Percentiles rank a stretch among this genome's conserved stretches.
Evolutionary conservation across 2,888 invertebrate species (phyloP).

Genomic region (Teinopalpus imperialis): DNA sequence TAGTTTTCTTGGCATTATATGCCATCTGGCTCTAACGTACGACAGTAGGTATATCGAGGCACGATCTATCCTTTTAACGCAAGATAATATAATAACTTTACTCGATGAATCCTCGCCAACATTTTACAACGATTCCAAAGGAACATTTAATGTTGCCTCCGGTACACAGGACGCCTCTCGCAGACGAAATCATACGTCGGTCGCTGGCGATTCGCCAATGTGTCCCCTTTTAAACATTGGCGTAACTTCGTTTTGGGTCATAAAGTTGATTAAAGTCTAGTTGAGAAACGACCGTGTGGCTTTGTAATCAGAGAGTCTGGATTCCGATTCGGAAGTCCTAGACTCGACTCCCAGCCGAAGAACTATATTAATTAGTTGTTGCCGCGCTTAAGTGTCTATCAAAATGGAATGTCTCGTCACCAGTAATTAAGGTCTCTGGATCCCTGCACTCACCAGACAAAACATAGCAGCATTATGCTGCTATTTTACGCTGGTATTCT

Average conservation of each 20-base stretch:
- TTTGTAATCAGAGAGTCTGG: no score
- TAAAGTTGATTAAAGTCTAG: conserved; percentile 13
- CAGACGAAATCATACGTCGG: conserved; percentile 35
- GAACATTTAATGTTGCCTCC: conserved; percentile 57
- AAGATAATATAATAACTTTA: conserved; percentile 39
- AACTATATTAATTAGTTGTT: no score
- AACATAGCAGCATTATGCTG: no score
- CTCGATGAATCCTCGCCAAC: conserved; percentile 46
- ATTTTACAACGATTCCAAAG: conserved; percentile 48
- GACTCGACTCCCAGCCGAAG: no score
- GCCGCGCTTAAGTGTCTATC: no score
- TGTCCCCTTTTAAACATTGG: conserved; percentile 22
- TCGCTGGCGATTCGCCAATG: conserved; percentile 36
- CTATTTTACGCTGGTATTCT: no score
- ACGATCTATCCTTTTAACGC: conserved; percentile 22
- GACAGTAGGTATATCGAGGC: not conserved
- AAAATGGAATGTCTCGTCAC: no score
- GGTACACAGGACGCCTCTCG: conserved; percentile 44
- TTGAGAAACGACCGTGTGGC: no score
- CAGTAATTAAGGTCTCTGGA: no score
- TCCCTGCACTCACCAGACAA: no score
- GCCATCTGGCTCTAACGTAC: not conserved
- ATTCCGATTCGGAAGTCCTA: no score
- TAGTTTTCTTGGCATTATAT: conserved; percentile 8
- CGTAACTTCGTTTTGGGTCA: conserved; percentile 21